These are phyloP conservation scores for Drosophila neocordata DNA, from an alignment of 1,140 invertebrate genomes.

Conservation along the genomic window DNA sequence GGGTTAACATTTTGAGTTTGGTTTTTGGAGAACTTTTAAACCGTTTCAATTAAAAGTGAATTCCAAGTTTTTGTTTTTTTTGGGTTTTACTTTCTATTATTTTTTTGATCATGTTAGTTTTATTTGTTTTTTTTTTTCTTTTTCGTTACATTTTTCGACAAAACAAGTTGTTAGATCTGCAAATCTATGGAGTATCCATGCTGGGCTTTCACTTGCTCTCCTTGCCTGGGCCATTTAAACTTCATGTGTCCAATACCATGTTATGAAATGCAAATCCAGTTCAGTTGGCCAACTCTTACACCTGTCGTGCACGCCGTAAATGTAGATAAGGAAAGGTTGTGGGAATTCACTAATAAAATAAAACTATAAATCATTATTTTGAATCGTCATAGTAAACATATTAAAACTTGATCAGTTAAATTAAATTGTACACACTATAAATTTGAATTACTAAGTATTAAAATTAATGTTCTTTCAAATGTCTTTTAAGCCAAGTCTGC, in stretches of 20 bases:
- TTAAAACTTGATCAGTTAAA: background rate
- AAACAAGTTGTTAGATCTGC: constrained; percentile 40
- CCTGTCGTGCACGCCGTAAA: constrained; percentile 13
- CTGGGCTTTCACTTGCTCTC: constrained; percentile 42
- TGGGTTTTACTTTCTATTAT: constrained; percentile 46
- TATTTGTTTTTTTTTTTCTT: constrained; percentile 7
- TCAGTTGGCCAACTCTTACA: constrained; percentile 25
- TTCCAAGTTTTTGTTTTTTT: background rate
- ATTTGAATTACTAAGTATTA: too few relatives aligned
- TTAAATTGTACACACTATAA: background rate
- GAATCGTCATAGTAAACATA: background rate
- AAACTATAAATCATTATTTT: background rate
- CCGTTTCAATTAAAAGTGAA: constrained; percentile 23
- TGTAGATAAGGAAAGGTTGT: background rate
- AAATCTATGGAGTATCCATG: constrained; percentile 21
- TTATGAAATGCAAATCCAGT: constrained; percentile 55
- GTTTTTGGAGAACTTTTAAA: constrained; percentile 47
- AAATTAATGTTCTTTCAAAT: too few relatives aligned
- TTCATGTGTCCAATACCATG: constrained; percentile 22
- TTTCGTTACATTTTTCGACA: constrained; percentile 11
- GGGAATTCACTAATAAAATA: background rate
- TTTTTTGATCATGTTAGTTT: constrained; percentile 26
- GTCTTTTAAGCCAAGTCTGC: too few relatives aligned
- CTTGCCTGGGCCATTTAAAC: constrained; percentile 28
- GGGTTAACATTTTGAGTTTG: constrained; percentile 14